These are phyloP conservation scores for Salminus brasiliensis DNA, from an alignment of 2,113 vertebrate genomes.

Conservation along the genomic window DNA sequence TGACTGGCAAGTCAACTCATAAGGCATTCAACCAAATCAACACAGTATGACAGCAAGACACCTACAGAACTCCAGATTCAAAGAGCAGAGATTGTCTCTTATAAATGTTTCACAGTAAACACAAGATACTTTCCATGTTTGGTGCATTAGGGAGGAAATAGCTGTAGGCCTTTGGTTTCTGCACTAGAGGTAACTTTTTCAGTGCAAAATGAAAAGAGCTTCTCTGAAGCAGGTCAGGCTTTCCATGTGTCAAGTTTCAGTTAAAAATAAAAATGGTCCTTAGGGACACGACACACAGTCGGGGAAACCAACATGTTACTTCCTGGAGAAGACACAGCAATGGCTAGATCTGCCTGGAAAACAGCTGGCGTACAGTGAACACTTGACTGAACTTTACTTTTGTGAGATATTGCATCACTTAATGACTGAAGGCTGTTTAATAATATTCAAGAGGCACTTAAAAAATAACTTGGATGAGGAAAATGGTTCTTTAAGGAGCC, in stretches of 20 bases:
- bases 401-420: too few species aligned
- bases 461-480: too few species aligned
- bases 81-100: not conserved
- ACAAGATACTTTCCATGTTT: not conserved
- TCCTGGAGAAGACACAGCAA: not conserved
- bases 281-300: not conserved
- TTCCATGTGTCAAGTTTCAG: not conserved
- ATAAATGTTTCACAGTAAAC: not conserved
- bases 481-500: too few species aligned
- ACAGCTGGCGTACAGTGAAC: too few species aligned
- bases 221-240: not conserved
- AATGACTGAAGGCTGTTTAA: too few species aligned
- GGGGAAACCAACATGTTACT: not conserved
- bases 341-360: not conserved
- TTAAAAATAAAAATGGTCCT: constrained; percentile 11
- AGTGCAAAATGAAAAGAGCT: not conserved
- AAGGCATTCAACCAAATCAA: not conserved
- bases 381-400: too few species aligned
- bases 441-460: too few species aligned
- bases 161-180: not conserved
- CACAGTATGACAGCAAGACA: not conserved
- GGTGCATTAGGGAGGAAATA: not conserved
- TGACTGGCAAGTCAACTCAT: not conserved
- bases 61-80: not conserved
- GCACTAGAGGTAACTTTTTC: not conserved